phyloP scores from a whole-genome alignment of 2,113 vertebrate genomes.

The Callithrix jacchus region DNA sequence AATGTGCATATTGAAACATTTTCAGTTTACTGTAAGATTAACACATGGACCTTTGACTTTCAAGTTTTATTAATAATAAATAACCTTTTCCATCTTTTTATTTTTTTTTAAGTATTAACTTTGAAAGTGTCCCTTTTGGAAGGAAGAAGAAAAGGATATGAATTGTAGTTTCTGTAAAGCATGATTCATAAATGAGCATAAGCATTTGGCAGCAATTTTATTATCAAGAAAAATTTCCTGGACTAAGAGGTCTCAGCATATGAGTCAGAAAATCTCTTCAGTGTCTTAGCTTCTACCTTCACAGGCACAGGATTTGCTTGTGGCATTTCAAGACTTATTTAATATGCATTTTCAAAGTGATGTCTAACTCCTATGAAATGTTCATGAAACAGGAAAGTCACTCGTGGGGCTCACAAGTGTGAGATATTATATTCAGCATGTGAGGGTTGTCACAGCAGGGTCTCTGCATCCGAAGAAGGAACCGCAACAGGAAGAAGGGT shows the following conservation, averaged over 20 bases:
- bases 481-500: neutral
- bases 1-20: constrained; percentile 66
- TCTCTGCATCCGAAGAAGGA: neutral
- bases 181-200: neutral
- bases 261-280: neutral
- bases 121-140: constrained; percentile 73
- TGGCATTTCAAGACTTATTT: neutral
- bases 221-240: neutral
- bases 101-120: constrained; percentile 55
- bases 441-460: neutral
- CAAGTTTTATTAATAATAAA: constrained; percentile 81
- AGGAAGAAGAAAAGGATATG: constrained; percentile 57
- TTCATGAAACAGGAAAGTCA: neutral
- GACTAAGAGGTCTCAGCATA: neutral
- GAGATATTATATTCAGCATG: neutral
- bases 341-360: neutral
- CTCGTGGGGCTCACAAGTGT: neutral
- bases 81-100: constrained; percentile 59
- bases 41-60: constrained; percentile 63
- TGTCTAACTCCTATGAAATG: neutral
- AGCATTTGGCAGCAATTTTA: constrained; percentile 48
- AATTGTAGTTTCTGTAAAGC: constrained; percentile 36
- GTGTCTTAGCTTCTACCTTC: neutral
- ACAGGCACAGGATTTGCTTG: neutral
- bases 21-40: constrained; percentile 78